Conservation (phyloP, 2,888 invertebrate species). For the Axea sp. region DNA sequence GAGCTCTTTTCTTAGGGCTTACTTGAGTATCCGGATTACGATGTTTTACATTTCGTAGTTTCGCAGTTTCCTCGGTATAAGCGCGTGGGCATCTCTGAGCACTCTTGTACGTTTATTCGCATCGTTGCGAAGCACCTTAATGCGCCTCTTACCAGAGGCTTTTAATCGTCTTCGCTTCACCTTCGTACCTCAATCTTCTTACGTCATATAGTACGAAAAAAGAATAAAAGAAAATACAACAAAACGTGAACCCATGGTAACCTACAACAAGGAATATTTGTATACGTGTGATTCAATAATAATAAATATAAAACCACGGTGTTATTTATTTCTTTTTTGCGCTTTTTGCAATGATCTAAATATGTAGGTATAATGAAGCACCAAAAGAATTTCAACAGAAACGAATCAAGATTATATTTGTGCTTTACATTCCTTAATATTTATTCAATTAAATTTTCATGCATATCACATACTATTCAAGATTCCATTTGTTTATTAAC, state of each 20-base stretch:
- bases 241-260: conserved; percentile 35
- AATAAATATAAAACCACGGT: too few relatives aligned
- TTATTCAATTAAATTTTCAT: too few relatives aligned
- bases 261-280: conserved; percentile 9
- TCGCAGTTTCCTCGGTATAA: conserved; percentile 40
- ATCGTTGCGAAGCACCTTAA: conserved; percentile 50
- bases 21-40: conserved; percentile 51
- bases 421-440: too few relatives aligned
- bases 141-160: conserved; percentile 46
- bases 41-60: conserved; percentile 50
- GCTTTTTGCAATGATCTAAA: too few relatives aligned
- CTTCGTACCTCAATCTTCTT: conserved; percentile 55
- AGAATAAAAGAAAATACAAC: conserved; percentile 27
- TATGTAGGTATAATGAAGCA: too few relatives aligned
- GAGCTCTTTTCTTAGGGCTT: conserved; percentile 43
- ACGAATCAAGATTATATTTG: too few relatives aligned
- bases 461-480: too few relatives aligned
- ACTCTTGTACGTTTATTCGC: conserved; percentile 54
- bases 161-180: conserved; percentile 54
- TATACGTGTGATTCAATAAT: background rate
- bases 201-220: conserved; percentile 37
- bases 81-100: conserved; percentile 33
- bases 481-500: too few relatives aligned
- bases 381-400: too few relatives aligned
- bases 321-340: too few relatives aligned